Evolutionary conservation across 2,888 invertebrate species (phyloP), one percentile per base, ranked within the genome.

Genomic region (Drosophila aldrichi): DNA sequence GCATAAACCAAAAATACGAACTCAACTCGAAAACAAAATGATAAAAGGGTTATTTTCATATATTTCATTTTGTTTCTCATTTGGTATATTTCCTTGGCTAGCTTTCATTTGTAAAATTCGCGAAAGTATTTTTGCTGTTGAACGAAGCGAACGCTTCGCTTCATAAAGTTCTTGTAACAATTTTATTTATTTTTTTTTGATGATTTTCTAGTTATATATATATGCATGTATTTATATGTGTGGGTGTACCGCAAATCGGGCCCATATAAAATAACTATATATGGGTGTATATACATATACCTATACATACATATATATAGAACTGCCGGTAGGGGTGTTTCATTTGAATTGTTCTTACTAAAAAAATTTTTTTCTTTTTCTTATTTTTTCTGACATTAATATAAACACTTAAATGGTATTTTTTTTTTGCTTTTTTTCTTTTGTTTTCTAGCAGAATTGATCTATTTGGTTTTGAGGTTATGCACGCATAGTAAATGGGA

Each of bases 311-410:
- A 32, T 52, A 52, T 55, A 48, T 62, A 67, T 81, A 82, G 73
- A 84, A 74, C 72, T 88, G 84, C 74, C 82, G 82, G 82, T 83
- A 83, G 82, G 89, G 82, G 81, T 83, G 82, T 83, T 89, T 83
- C 82, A 86, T 88, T 48, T 48, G 48, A 48, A 48, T 82, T 87
- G 64, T 61, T 77, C 65, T 70, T 57, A 77, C 72, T 77, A 72
- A 59, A 73, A 63, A 70, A 51, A 70, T 32, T 77, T 66, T 55
- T 14, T 16, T 8, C 2, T 7, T 78, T 66, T 58, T 49, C 10
- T 38, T 7, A 4, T 12, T 12, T 38, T 65, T 58, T 32, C 16
- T 81, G 60, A 69, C 61, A 66, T 65, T 77, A 66, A 66, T 73
- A 66, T 76, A 65, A 65, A 77, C 79, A 29, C 60, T 60, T 79